Base-by-base conservation (phyloP, 2,113 vertebrate species). In the Cervus canadensis region DNA sequence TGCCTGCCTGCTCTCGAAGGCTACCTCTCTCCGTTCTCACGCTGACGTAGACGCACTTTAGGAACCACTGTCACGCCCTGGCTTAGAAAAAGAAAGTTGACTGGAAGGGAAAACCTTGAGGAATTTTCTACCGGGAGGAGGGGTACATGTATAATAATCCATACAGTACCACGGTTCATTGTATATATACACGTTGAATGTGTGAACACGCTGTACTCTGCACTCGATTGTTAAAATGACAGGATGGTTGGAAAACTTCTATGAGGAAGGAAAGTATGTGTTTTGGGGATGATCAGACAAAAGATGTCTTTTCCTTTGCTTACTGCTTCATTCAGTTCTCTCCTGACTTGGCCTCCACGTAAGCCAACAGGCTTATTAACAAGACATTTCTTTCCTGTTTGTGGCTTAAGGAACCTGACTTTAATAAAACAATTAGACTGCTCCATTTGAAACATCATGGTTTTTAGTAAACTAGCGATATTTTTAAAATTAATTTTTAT, bases 361-460 rank as follows among this genome's bases (percentile, higher is more conserved):
- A 64, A 87, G 64, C 62, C 33, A 25, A 74, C 3, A 28, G 50
- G 78, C 33, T 45, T 6, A 56, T 45, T 6, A 56, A 36, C 25
- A 60, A 33, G 78, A 2, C 10, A 5, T 25, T 81, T 79, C 82
- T 62, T 60, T 48, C 50, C 56, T 36, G 1, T 45, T 2, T 84
- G 87, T 96, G 60, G 30, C 16, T 21, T 45, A 67, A 82, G 89
- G 57, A 88, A 81, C 92, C n/a, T 43, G 25, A 89, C 79, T 84
- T 96, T 83, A 97, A 97, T 92, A 90, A 94, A 96, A 89, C 57
- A 59, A 64, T 16, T 52, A 36, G 82, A 87, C 74, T 43, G 90
- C 81, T 94, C 52, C 23, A 62, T 97, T 89, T 96, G 79, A 97
- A 92, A 78, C 85, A 78, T 62, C 50, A 28, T 25, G 67, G 84